Conservation (phyloP, 2,888 invertebrate genomes). For the Ectropis crepuscularia region DNA sequence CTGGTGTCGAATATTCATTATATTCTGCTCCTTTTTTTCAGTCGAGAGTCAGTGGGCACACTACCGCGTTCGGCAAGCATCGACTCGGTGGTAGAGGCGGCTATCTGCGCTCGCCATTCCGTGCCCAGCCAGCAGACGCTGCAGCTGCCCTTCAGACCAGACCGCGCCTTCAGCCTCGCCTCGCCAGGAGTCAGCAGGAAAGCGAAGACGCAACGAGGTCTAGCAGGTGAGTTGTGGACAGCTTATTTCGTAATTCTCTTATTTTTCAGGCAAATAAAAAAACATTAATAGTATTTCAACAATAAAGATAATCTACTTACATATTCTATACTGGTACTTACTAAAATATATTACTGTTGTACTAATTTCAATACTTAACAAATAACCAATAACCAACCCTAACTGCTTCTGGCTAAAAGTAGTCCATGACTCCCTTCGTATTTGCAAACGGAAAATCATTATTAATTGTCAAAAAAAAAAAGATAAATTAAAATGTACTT, state of each 20-base stretch:
- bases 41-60: slow-evolving; percentile 82
- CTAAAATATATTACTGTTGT: too few species aligned
- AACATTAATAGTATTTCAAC: too few species aligned
- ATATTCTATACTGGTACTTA: too few species aligned
- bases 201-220: slow-evolving; percentile 90
- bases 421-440: too few species aligned
- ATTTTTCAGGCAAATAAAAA: not conserved
- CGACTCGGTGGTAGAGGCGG: slow-evolving; percentile 90
- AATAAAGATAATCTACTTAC: too few species aligned
- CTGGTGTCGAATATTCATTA: too few species aligned
- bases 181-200: slow-evolving; percentile 91
- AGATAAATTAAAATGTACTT: too few species aligned
- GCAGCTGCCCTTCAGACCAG: slow-evolving; percentile 72
- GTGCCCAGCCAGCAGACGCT: slow-evolving; percentile 70
- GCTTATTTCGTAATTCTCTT: not conserved
- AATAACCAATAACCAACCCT: too few species aligned
- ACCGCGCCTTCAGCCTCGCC: slow-evolving; percentile 86
- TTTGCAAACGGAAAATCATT: too few species aligned
- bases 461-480: too few species aligned
- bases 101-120: slow-evolving; percentile 84
- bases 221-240: slow-evolving; percentile 84
- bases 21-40: slow-evolving; percentile 40
- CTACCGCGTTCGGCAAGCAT: slow-evolving; percentile 92
- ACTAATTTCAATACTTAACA: too few species aligned
- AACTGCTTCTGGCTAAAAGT: too few species aligned